Conservation (phyloP, 2,888 invertebrate species). For the Autographa pulchrina region DNA sequence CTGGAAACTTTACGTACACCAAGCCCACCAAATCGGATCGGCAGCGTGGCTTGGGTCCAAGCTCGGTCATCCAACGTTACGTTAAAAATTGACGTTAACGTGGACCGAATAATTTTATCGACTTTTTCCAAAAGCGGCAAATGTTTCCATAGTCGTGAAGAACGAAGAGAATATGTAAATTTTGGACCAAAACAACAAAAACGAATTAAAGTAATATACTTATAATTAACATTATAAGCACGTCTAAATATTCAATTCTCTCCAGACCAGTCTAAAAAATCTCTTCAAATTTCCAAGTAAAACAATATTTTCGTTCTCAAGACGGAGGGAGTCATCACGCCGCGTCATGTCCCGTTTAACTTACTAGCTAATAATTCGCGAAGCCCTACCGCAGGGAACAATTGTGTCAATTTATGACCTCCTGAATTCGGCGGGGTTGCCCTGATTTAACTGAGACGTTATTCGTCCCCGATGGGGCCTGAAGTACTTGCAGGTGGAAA, state of each 20-base stretch:
- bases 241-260: conserved; percentile 11
- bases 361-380: conserved; percentile 76
- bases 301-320: conserved; percentile 54
- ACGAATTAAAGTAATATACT: no score
- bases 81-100: no score
- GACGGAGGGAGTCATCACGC: conserved; percentile 52
- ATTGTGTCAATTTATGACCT: conserved; percentile 79
- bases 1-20: no score
- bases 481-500: conserved; percentile 52
- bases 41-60: no score
- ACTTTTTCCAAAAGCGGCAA: no score
- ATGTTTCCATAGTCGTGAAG: no score
- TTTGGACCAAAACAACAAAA: no score
- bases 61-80: no score
- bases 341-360: conserved; percentile 71
- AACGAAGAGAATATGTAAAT: no score
- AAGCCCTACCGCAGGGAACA: conserved; percentile 70
- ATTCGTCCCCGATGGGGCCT: conserved; percentile 46
- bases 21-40: no score
- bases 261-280: conserved; percentile 21
- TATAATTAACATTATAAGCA: conserved; percentile 3
- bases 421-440: conserved; percentile 72
- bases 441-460: conserved; percentile 72
- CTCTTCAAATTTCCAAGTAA: conserved; percentile 42
- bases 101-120: no score